Percentiles rank a stretch among this genome's conserved stretches.
These are phyloP conservation scores for Rhopilema esculentum DNA, from an alignment of 30 jellyfish, hydroid and myxozoan genomes.

Conservation along the genomic window DNA sequence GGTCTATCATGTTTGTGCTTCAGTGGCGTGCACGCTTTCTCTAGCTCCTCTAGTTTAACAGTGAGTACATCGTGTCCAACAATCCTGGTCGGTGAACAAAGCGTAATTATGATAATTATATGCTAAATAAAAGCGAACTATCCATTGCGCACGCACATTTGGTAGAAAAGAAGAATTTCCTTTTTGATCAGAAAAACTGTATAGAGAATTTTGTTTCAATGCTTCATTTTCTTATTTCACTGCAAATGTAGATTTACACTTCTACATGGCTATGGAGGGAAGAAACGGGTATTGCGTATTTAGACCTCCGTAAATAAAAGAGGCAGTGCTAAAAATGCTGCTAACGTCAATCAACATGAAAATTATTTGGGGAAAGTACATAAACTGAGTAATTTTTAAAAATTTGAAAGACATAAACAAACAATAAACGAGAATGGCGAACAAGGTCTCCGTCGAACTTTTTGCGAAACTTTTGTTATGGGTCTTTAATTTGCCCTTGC, in stretches of 20 bases:
- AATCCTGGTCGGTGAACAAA: constrained; percentile 11
- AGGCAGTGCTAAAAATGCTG: not conserved
- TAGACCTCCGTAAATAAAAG: not conserved
- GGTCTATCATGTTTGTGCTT: not conserved
- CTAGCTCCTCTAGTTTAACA: not conserved
- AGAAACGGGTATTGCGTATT: not conserved
- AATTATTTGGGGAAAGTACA: not conserved
- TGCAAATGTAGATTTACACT: constrained; percentile 67
- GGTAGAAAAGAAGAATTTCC: not conserved
- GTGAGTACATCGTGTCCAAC: constrained; percentile 29
- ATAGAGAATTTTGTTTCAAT: too few species aligned
- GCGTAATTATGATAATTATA: constrained; percentile 48
- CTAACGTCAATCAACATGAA: not conserved
- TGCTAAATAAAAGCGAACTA: constrained; percentile 20
- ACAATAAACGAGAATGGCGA: too few species aligned
- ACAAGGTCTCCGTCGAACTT: too few species aligned
- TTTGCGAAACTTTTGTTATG: too few species aligned
- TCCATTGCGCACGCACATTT: constrained; percentile 54
- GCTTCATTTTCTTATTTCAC: constrained; percentile 11
- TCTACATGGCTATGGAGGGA: constrained; percentile 39
- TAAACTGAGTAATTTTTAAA: not conserved
- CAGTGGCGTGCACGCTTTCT: constrained; percentile 20
- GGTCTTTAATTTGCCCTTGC: too few species aligned
- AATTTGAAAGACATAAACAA: too few species aligned
- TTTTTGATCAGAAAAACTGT: not conserved